phyloP scores from a whole-genome alignment of 2,888 invertebrate genomes.

The Cosmorhoe ocellata region DNA sequence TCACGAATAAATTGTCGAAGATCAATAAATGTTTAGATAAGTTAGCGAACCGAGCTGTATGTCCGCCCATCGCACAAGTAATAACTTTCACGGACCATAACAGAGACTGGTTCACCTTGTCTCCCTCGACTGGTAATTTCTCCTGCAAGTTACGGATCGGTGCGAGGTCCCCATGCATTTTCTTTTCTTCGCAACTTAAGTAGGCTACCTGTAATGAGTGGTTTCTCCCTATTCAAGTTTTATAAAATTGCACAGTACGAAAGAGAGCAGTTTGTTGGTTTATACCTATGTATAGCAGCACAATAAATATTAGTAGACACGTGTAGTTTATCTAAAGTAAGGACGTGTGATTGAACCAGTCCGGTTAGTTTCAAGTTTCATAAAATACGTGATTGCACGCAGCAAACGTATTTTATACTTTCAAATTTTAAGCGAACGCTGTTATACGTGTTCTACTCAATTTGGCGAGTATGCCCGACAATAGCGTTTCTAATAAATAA shows the following conservation, averaged over 20 bases:
- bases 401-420: slow-evolving; percentile 43
- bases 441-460: slow-evolving; percentile 24
- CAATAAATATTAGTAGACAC: too few relatives aligned
- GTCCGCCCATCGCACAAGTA: slow-evolving; percentile 40
- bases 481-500: slow-evolving; percentile 58
- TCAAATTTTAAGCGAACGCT: slow-evolving; percentile 35
- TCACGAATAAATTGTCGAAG: slow-evolving; percentile 26
- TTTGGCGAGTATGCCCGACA: slow-evolving; percentile 41
- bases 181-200: slow-evolving; percentile 73
- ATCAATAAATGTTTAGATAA: slow-evolving; percentile 34
- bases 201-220: slow-evolving; percentile 69
- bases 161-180: slow-evolving; percentile 62
- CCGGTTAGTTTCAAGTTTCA: slow-evolving; percentile 45
- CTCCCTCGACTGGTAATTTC: slow-evolving; percentile 65
- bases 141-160: slow-evolving; percentile 56
- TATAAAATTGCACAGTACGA: slow-evolving; percentile 58
- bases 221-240: slow-evolving; percentile 66
- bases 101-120: slow-evolving; percentile 67
- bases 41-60: slow-evolving; percentile 36
- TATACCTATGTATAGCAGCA: too few relatives aligned
- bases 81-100: slow-evolving; percentile 74
- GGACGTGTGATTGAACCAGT: slow-evolving; percentile 42
- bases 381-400: slow-evolving; percentile 42
- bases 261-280: slow-evolving; percentile 54
- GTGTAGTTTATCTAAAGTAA: slow-evolving; percentile 44